Conservation (phyloP, 2,888 invertebrate genomes). For the Cheilosia vernalis region DNA sequence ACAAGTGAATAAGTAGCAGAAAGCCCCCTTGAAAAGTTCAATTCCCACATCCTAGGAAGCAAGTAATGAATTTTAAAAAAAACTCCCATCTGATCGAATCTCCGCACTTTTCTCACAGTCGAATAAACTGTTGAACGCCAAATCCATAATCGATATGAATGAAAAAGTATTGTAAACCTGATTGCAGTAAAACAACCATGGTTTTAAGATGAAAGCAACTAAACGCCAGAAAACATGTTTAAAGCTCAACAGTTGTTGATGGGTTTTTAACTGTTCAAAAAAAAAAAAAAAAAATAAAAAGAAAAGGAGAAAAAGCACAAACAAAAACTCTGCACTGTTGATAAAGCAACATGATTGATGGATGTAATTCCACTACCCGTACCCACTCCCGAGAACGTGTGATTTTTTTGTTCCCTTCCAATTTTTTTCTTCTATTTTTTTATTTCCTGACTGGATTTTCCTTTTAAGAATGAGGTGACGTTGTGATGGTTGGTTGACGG, state of each 20-base stretch:
- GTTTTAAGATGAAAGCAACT: background rate
- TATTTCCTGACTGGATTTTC: background rate
- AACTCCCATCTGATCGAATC: too few species aligned
- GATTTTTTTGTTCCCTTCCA: slow-evolving; percentile 12
- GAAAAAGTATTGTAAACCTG: background rate
- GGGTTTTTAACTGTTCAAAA: slow-evolving; percentile 41
- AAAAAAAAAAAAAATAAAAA: slow-evolving; percentile 9
- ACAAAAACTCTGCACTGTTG: slow-evolving; percentile 52
- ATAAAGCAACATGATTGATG: slow-evolving; percentile 66
- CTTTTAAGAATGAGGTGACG: slow-evolving; percentile 53
- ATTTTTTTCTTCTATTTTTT: slow-evolving; percentile 18
- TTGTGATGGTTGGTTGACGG: slow-evolving; percentile 60
- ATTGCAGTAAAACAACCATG: background rate
- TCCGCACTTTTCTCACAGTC: background rate
- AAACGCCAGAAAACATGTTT: slow-evolving; percentile 29
- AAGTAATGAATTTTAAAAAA: too few species aligned
- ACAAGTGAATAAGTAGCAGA: too few species aligned
- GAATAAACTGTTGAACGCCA: background rate
- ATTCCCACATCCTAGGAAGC: too few species aligned
- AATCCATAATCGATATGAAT: slow-evolving; percentile 6
- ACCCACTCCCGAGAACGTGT: slow-evolving; percentile 30
- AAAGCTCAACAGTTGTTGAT: slow-evolving; percentile 45
- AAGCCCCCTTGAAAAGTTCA: too few species aligned
- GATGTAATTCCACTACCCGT: slow-evolving; percentile 46
- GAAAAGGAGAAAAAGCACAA: background rate